A percentile compares a stretch with the other conserved stretches of the same genome.
These are phyloP conservation scores for Rhinoderma darwinii DNA, from an alignment of 2,113 vertebrate genomes.

Conservation along the genomic window DNA sequence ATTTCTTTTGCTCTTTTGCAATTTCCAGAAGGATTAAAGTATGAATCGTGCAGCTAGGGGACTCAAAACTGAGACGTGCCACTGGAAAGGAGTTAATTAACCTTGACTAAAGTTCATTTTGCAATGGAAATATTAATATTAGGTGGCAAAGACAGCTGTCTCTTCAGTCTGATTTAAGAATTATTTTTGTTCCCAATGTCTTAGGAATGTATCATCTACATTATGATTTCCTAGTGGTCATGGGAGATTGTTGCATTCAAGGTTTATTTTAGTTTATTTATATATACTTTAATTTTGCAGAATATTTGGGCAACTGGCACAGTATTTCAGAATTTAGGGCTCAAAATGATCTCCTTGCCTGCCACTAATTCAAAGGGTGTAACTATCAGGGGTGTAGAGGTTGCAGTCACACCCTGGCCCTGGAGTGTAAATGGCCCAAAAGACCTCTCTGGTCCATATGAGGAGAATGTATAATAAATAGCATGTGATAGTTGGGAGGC, in stretches of 20 bases:
- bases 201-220: background rate
- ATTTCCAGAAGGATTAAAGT: constrained; percentile 63
- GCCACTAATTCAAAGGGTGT: no score
- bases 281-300: background rate
- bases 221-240: background rate
- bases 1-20: constrained; percentile 60
- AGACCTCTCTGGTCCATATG: no score
- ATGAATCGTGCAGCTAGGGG: constrained; percentile 36
- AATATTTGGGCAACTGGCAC: background rate
- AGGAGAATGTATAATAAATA: no score
- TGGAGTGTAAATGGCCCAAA: no score
- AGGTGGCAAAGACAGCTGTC: constrained; percentile 43
- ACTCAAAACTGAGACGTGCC: constrained; percentile 7
- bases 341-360: no score
- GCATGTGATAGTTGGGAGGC: no score
- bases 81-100: constrained; percentile 61
- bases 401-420: no score
- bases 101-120: constrained; percentile 62
- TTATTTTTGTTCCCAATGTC: background rate
- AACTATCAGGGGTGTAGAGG: no score
- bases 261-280: background rate
- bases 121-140: constrained; percentile 53
- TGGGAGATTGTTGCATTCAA: background rate
- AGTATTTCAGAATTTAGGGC: no score
- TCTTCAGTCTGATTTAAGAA: constrained; percentile 36